A percentile compares a stretch with the other conserved stretches of the same genome.
Conservation (phyloP, 2,113 vertebrate species). For the Alligator mississippiensis region DNA sequence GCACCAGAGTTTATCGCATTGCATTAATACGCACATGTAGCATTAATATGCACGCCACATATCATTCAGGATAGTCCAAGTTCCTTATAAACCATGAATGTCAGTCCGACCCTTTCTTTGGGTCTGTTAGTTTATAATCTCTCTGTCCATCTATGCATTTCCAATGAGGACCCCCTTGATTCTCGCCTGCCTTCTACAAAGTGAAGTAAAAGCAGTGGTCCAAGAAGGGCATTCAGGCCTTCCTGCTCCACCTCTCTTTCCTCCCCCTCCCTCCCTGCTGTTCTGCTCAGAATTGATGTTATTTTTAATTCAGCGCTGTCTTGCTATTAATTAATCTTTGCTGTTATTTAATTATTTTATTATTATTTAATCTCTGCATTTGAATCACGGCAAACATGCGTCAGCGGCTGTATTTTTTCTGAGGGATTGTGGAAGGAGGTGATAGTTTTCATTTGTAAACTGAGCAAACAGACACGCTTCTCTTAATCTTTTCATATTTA, state of each 20-base stretch:
- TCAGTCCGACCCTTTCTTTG: background rate
- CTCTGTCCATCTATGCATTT: background rate
- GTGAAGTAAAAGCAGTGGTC: background rate
- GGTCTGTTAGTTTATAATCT: background rate
- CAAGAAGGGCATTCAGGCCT: no score
- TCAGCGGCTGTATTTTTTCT: constrained; percentile 35
- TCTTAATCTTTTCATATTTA: constrained; percentile 18
- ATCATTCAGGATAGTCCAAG: background rate
- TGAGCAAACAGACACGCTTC: constrained; percentile 33
- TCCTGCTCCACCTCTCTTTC: no score
- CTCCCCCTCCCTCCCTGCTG: background rate
- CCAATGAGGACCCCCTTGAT: background rate
- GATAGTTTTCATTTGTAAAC: constrained; percentile 40
- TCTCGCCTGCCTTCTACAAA: background rate
- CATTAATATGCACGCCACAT: no score
- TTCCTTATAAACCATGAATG: background rate
- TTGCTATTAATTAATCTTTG: background rate
- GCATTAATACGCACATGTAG: no score
- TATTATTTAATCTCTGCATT: constrained; percentile 59
- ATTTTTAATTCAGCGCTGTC: constrained; percentile 32
- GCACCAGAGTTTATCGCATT: no score
- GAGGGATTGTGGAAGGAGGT: constrained; percentile 30
- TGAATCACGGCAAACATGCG: constrained; percentile 55
- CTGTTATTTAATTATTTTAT: constrained; percentile 45
- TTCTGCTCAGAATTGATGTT: constrained; percentile 40